Conservation (phyloP, 2,113 vertebrate species). For the Glaucidium brasilianum region DNA sequence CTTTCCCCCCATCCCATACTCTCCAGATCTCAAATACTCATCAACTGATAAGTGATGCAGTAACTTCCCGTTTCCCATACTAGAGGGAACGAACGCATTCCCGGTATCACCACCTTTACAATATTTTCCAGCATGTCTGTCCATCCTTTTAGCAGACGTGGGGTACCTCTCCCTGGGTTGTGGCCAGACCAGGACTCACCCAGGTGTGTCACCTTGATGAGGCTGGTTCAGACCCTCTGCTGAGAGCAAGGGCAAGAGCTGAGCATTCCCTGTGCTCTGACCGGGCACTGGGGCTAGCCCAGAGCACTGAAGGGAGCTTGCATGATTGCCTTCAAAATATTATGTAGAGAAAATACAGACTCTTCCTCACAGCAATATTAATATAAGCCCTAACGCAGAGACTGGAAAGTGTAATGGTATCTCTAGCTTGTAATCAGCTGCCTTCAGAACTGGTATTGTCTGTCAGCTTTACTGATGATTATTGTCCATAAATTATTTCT, state of each 20-base stretch:
- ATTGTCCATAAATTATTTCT: background rate
- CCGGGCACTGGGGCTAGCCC: background rate
- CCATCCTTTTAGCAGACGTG: background rate
- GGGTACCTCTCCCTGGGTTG: background rate
- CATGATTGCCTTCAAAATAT: background rate
- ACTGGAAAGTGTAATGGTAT: background rate
- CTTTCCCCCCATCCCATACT: background rate
- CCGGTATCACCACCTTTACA: background rate
- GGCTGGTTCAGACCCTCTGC: background rate
- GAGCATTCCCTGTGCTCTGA: background rate
- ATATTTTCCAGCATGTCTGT: background rate
- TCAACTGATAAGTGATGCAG: background rate
- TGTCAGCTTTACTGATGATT: background rate
- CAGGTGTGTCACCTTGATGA: background rate
- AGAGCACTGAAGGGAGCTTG: background rate
- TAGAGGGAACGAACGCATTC: background rate
- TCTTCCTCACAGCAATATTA: background rate
- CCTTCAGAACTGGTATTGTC: background rate
- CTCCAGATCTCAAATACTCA: background rate
- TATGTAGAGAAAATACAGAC: background rate
- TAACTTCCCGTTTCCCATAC: background rate
- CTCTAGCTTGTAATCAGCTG: background rate
- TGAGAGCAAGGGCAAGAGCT: accelerated
- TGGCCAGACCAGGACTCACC: background rate
- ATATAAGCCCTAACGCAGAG: background rate